These are phyloP conservation scores for Chironex yamaguchii DNA, from an alignment of 30 jellyfish, hydroid and myxozoan genomes.

Conservation along the genomic window DNA sequence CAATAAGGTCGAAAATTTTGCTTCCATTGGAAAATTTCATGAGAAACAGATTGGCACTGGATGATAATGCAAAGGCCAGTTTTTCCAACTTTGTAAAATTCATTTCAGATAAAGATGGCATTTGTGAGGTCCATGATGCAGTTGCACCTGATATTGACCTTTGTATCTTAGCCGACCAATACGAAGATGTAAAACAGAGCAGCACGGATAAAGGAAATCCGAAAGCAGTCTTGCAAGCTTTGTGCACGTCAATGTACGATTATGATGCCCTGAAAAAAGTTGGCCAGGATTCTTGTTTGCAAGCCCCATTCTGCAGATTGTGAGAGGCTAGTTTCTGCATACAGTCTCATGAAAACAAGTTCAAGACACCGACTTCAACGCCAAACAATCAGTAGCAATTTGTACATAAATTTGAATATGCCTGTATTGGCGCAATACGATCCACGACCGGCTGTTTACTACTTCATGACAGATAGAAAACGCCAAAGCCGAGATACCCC, in stretches of 20 bases:
- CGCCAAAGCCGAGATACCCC: slow-evolving; percentile 40
- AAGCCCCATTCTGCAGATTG: slow-evolving; percentile 63
- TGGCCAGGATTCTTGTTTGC: slow-evolving; percentile 58
- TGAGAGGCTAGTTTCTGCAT: slow-evolving; percentile 54
- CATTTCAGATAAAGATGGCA: slow-evolving; percentile 19
- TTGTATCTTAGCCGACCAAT: slow-evolving; percentile 40
- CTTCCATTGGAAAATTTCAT: slow-evolving; percentile 27
- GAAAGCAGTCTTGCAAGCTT: slow-evolving; percentile 49
- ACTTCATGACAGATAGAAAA: slow-evolving; percentile 45
- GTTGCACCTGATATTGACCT: slow-evolving; percentile 51
- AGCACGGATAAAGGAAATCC: slow-evolving; percentile 32
- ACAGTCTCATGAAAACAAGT: slow-evolving; percentile 51
- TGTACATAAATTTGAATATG: slow-evolving; percentile 14
- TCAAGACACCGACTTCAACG: slow-evolving; percentile 41
- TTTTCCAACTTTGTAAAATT: slow-evolving; percentile 27
- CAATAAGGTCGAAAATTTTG: slow-evolving; percentile 27
- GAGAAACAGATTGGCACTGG: slow-evolving; percentile 47
- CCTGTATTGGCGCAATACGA: slow-evolving; percentile 44
- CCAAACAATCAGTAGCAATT: slow-evolving; percentile 30
- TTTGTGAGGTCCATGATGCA: slow-evolving; percentile 30
- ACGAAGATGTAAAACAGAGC: slow-evolving; percentile 57
- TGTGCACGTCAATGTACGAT: slow-evolving; percentile 53
- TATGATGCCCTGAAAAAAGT: slow-evolving; percentile 45
- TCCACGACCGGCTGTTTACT: slow-evolving; percentile 45
- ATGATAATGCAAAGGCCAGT: slow-evolving; percentile 27